A percentile compares a stretch with the other conserved stretches of the same genome.
phyloP scores from a whole-genome alignment of 2,797 vertebrate species.

The Siniperca undulata region DNA sequence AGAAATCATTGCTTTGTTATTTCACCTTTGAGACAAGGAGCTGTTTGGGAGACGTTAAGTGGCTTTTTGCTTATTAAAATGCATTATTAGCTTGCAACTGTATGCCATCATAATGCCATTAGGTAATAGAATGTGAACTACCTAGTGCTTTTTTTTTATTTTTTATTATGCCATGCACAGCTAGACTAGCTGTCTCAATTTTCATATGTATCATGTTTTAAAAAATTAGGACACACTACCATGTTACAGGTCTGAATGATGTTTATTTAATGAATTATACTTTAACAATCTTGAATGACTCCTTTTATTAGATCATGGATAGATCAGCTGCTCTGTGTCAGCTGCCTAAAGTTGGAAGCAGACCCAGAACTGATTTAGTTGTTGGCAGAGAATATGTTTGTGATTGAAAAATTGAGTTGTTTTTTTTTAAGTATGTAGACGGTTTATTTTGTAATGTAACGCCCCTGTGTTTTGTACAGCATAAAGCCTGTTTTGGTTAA shows the following conservation, averaged over 20 bases:
- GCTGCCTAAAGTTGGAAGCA: slow-evolving; percentile 32
- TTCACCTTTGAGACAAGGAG: slow-evolving; percentile 32
- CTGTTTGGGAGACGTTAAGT: slow-evolving; percentile 35
- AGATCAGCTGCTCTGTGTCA: slow-evolving; percentile 19
- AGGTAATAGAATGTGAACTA: slow-evolving; percentile 60
- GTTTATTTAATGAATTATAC: slow-evolving; percentile 55
- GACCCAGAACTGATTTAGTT: slow-evolving; percentile 17
- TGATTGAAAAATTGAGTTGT: slow-evolving; percentile 55
- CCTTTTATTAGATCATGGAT: slow-evolving; percentile 27
- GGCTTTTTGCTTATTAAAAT: slow-evolving; percentile 47
- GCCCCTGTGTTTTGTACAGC: slow-evolving; percentile 82
- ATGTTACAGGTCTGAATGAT: slow-evolving; percentile 44
- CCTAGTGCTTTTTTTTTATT: slow-evolving; percentile 42
- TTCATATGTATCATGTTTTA: slow-evolving; percentile 33
- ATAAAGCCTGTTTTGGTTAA: slow-evolving; percentile 80
- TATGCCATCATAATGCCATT: slow-evolving; percentile 51
- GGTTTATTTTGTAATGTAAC: slow-evolving; percentile 79
- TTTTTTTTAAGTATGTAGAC: slow-evolving; percentile 68
- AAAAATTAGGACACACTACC: slow-evolving; percentile 15
- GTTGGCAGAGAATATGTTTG: slow-evolving; percentile 32
- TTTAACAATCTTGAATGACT: slow-evolving; percentile 47
- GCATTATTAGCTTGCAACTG: slow-evolving; percentile 59
- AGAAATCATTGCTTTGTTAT: slow-evolving; percentile 49
- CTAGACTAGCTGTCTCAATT: slow-evolving; percentile 33
- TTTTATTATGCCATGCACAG: slow-evolving; percentile 36